Percentiles rank a stretch among this genome's conserved stretches.
Evolutionary conservation across 2,113 vertebrate genomes (phyloP).

Genomic region (Tiliqua scincoides): DNA sequence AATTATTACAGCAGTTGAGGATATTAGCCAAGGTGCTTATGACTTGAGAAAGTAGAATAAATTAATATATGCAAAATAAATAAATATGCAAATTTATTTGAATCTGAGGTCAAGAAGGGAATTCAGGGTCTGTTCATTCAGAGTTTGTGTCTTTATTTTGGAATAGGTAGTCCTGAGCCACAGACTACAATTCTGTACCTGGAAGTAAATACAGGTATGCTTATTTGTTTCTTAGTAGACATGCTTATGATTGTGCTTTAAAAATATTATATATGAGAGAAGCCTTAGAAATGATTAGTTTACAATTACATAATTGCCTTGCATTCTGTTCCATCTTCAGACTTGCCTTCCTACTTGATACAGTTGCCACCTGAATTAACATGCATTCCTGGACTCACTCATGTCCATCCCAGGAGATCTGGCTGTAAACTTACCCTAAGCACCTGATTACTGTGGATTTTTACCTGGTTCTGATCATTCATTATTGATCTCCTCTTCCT

Average conservation of each 20-base stretch:
- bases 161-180: no score
- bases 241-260: no score
- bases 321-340: neutral
- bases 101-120: neutral
- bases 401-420: no score
- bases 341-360: neutral
- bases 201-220: no score
- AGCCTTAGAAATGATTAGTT: neutral
- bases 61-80: no score
- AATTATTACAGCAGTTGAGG: neutral
- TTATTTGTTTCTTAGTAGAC: no score
- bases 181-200: no score
- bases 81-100: neutral
- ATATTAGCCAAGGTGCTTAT: no score
- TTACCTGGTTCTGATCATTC: neutral
- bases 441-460: neutral
- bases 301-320: neutral
- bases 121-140: neutral
- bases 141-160: neutral
- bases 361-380: no score
- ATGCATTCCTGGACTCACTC: no score
- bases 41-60: neutral
- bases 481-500: no score
- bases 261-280: no score
- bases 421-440: neutral